A percentile compares a stretch with the other conserved stretches of the same genome.
Conservation (phyloP, 2,888 invertebrate genomes). For the Hirtodrosophila cameraria region DNA sequence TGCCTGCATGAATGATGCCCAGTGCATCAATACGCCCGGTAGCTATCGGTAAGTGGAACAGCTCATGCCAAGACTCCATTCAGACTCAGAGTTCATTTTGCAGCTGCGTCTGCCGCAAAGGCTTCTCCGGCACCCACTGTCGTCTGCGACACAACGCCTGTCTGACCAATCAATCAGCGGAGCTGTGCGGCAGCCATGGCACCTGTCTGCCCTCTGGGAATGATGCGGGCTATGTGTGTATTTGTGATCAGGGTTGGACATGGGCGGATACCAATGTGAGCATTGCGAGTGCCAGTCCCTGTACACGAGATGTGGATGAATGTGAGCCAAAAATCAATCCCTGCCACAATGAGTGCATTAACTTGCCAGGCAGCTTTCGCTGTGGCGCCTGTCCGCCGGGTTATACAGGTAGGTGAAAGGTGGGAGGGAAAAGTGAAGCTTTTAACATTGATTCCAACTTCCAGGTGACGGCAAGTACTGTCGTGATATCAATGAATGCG, state of each 20-base stretch:
- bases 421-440: background rate
- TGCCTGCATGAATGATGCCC: constrained; percentile 95
- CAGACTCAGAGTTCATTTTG: background rate
- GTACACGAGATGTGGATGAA: constrained; percentile 94
- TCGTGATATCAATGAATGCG: constrained; percentile 95
- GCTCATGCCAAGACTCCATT: too few species aligned
- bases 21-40: constrained; percentile 91
- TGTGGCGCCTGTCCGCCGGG: constrained; percentile 95
- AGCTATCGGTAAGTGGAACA: constrained; percentile 87
- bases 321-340: constrained; percentile 89
- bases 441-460: background rate
- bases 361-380: constrained; percentile 93
- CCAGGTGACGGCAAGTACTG: constrained; percentile 92
- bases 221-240: constrained; percentile 89
- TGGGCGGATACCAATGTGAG: constrained; percentile 85
- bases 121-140: constrained; percentile 94
- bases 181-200: constrained; percentile 96
- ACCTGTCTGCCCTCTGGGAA: constrained; percentile 89
- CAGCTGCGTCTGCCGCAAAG: constrained; percentile 90
- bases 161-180: constrained; percentile 87
- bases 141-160: constrained; percentile 90
- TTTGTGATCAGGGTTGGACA: constrained; percentile 96
- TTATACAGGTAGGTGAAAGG: constrained; percentile 86
- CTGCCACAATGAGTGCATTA: constrained; percentile 94
- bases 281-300: constrained; percentile 87